Base-by-base conservation (phyloP, 2,888 invertebrate species). In the Ferdinandea cuprea region DNA sequence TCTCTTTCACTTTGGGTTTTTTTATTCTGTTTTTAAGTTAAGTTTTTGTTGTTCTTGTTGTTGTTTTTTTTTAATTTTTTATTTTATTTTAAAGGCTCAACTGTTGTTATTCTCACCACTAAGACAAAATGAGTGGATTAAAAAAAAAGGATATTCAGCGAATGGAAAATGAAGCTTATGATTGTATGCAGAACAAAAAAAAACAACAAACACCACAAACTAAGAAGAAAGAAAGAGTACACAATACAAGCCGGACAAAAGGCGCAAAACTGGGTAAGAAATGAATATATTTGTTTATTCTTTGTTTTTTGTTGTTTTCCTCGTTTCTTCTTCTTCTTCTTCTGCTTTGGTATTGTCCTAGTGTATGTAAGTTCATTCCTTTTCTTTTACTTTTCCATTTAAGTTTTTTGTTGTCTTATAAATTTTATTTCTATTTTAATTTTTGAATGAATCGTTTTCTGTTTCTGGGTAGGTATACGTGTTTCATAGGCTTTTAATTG, bases 161-260 rank as follows among this genome's bases (percentile, higher is more conserved):
- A 69, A 74, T 73, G 54, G 59, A 73, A 79, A 72, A 80, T 74
- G 63, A 80, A 69, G 80, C 74, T 73, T 74, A 74, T 74, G 61
- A 80, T 69, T 69, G 56, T 63, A 79, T 56, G 61, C 74, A 65
- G 32, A 68, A 56, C 19, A n/a, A 58, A 54, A 25, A 3, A 42
- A 44, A 30, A 32, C 37, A 50, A 44, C 6, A 13, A n/a, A 46
- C 11, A 13, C 37, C n/a, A 13, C 37, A 37, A 61, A 28, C 35
- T 44, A 32, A 54, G 44, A 44, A 35, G 32, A 68, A 69, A 58
- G 58, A 65, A 48, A 40, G 58, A 58, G 63, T 13, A 59, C 58
- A 61, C 68, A 71, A 52, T 61, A 50, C 37, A 48, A 44, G 15
- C 68, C 42, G 48, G 40, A 76, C 76, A 76, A 71, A 73, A 69